Evolutionary conservation across 2,797 vertebrate species (phyloP), one percentile per base, ranked within the genome.

Genomic region (Amniataba percoides): DNA sequence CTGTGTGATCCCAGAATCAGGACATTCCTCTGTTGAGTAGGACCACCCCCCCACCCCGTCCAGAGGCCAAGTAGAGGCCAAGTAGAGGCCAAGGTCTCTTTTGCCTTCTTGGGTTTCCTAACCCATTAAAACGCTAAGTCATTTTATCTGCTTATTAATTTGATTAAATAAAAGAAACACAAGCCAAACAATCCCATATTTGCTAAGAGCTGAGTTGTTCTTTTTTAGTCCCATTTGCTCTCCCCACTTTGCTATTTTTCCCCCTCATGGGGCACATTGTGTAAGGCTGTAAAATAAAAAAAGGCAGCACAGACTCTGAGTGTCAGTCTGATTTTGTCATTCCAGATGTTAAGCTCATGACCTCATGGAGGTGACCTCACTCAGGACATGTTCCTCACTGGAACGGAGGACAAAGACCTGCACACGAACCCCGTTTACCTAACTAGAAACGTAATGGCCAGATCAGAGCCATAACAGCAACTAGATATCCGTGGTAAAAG

Each of bases 341-440:
- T 91, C 75, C 88, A 92, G 90, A 95, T 95, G 89, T 94, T 93
- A 92, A 82, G 87, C 81, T 86, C 82, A 90, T 95, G 93, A 94
- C 90, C 86, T 95, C 88, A 93, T 89, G 63, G 81, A 84, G 72
- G 86, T 94, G 94, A 94, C 92, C 90, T 94, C 91, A 93, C 78
- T 87, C 81, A 78, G 85, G 91, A 84, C 88, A 87, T 89, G 92
- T 86, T 91, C 85, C 84, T 83, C 61, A 15, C 57, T 62, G 81
- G 82, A 84, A 65, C 63, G 69, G 58, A 86, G 66, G 74, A 81
- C 51, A 82, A 81, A 57, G 73, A 83, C 79, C 74, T 82, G 63
- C 63, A 48, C 81, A 63, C 45, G 52, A 88, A 81, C 69, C 63
- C 60, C 53, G 15, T 85, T 83, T 34, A 88, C 86, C 85, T 71